Conservation (phyloP, 2,797 vertebrate genomes). For the Eremophila alpestris region DNA sequence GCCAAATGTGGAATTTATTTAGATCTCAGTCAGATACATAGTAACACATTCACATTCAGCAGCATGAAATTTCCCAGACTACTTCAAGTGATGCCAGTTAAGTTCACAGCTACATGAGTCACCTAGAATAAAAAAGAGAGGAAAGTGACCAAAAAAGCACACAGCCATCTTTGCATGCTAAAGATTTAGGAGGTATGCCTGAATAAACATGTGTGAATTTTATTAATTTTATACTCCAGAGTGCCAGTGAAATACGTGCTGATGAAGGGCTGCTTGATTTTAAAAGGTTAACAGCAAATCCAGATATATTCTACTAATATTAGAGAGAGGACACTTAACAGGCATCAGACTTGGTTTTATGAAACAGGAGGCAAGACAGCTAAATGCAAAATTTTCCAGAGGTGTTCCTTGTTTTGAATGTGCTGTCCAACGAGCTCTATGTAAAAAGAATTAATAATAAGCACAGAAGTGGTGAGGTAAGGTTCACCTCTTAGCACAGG, state of each 20-base stretch:
- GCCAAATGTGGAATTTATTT: conserved; percentile 68
- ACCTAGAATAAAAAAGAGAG: conserved; percentile 61
- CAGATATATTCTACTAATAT: background rate
- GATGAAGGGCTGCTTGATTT: conserved; percentile 54
- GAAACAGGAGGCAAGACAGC: background rate
- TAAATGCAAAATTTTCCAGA: background rate
- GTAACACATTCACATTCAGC: conserved; percentile 66
- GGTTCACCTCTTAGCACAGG: background rate
- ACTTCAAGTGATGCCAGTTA: conserved; percentile 72
- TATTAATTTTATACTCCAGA: conserved; percentile 15
- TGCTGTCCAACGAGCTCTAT: background rate
- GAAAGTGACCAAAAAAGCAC: conserved; percentile 52
- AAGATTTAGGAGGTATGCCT: background rate
- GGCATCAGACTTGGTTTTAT: conserved; percentile 19
- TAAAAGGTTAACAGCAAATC: conserved; percentile 48
- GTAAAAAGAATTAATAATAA: background rate
- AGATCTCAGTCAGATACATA: conserved; percentile 66
- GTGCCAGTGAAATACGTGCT: conserved; percentile 33
- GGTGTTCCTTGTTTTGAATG: background rate
- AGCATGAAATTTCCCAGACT: conserved; percentile 64
- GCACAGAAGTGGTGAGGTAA: background rate
- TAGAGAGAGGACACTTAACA: background rate
- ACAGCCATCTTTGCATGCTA: background rate
- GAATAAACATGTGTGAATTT: background rate
- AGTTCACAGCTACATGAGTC: conserved; percentile 68